These are phyloP conservation scores for Morpho achilles DNA, from an alignment of 2,888 invertebrate species.

Conservation along the genomic window DNA sequence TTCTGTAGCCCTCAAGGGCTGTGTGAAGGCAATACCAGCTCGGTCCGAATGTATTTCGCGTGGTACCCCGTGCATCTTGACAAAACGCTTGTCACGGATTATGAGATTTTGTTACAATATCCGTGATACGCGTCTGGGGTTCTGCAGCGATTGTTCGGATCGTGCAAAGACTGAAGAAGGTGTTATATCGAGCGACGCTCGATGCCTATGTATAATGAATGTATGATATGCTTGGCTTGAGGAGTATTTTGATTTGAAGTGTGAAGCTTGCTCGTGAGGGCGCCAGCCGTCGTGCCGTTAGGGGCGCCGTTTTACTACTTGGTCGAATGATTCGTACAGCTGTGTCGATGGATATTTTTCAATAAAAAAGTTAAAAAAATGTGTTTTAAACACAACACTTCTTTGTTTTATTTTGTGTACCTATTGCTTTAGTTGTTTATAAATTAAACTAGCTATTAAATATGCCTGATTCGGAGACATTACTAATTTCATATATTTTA, in stretches of 20 bases:
- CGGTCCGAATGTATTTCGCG: constrained; percentile 10
- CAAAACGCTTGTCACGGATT: too few relatives aligned
- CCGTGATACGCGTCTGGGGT: constrained; percentile 7
- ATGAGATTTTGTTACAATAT: background rate
- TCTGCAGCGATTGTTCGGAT: constrained; percentile 25
- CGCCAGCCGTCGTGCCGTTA: constrained; percentile 18
- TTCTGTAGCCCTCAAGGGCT: constrained; percentile 36
- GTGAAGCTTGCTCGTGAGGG: constrained; percentile 22
- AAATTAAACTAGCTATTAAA: too few relatives aligned
- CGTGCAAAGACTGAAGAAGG: constrained; percentile 56
- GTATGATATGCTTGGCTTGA: constrained; percentile 22
- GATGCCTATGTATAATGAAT: constrained; percentile 21
- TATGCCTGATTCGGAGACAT: too few relatives aligned
- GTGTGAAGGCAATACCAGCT: constrained; percentile 42
- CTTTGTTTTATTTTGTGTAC: background rate
- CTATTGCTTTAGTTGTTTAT: too few relatives aligned
- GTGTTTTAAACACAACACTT: constrained; percentile 77
- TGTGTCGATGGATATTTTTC: constrained; percentile 71
- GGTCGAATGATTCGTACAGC: constrained; percentile 56
- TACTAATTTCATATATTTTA: too few relatives aligned
- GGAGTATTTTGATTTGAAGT: constrained; percentile 20
- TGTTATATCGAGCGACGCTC: constrained; percentile 36
- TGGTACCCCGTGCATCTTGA: background rate
- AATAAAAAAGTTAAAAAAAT: constrained; percentile 75
- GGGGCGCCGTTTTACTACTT: constrained; percentile 27